phyloP scores from a whole-genome alignment of 2,797 vertebrate species.

The Remorina albescens region DNA sequence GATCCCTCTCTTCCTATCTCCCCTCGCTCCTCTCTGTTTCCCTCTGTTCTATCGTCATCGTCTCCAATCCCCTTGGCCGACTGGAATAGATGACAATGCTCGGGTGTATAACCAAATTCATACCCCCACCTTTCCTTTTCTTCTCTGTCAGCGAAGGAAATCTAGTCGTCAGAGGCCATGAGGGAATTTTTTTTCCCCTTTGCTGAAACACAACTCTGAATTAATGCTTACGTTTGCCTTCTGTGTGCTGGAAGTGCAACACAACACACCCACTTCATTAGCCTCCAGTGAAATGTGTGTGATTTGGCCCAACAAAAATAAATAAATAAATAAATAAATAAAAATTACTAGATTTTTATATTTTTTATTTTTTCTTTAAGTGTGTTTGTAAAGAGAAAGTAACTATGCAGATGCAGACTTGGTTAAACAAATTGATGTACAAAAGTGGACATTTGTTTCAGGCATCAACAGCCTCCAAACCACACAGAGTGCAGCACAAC shows the following conservation, averaged over 20 bases:
- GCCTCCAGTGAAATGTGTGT: neutral
- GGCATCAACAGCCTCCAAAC: too few species aligned
- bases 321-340: too few species aligned
- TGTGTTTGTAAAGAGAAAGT: neutral
- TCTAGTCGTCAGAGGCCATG: neutral
- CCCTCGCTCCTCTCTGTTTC: slow-evolving; percentile 41
- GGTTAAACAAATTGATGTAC: too few species aligned
- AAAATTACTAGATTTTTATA: too few species aligned
- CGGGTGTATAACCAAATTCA: neutral
- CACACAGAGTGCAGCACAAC: too few species aligned
- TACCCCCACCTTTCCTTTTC: slow-evolving; percentile 10
- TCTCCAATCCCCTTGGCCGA: slow-evolving; percentile 38
- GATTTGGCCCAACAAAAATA: too few species aligned
- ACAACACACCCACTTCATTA: neutral
- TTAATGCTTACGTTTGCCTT: neutral
- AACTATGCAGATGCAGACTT: neutral
- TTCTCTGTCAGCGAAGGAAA: slow-evolving; percentile 12
- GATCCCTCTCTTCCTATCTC: slow-evolving; percentile 59
- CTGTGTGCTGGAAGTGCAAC: neutral
- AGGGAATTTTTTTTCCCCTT: slow-evolving; percentile 12
- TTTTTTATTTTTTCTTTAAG: too few species aligned
- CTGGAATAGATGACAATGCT: slow-evolving; percentile 16
- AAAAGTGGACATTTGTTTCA: too few species aligned
- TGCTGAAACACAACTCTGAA: neutral
- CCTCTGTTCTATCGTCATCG: slow-evolving; percentile 31